A percentile compares a stretch with the other conserved stretches of the same genome.
Evolutionary conservation across 1,140 invertebrate species (phyloP).

Genomic region (Dreissena rostriformis): DNA sequence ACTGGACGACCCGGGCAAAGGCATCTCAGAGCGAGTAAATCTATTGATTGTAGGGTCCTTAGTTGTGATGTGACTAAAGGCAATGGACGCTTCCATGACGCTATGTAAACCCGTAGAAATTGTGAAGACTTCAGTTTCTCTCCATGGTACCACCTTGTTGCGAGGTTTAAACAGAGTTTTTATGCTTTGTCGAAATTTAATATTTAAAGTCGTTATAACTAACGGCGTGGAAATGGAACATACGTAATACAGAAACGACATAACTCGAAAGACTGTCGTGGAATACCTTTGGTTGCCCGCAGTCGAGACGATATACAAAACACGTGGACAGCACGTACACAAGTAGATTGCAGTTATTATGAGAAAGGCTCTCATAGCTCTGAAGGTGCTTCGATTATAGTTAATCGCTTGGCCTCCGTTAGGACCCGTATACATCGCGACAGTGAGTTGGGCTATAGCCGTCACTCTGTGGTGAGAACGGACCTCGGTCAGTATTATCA

Average conservation of each 20-base stretch:
- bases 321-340: constrained; percentile 27
- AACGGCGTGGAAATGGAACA: constrained; percentile 32
- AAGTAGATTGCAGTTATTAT: constrained; percentile 4
- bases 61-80: not conserved
- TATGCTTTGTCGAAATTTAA: constrained; percentile 44
- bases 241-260: constrained; percentile 23
- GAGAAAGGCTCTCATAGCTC: not conserved
- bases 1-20: not conserved
- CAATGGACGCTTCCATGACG: constrained; percentile 41
- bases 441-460: constrained; percentile 34
- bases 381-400: constrained; percentile 34
- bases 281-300: not conserved
- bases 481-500: constrained; percentile 22
- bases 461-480: constrained; percentile 41
- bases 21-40: not conserved
- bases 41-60: not conserved
- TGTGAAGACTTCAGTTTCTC: constrained; percentile 24
- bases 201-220: constrained; percentile 35
- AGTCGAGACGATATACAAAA: constrained; percentile 13
- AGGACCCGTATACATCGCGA: constrained; percentile 46
- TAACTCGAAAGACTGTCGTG: not conserved
- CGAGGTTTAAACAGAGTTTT: not conserved
- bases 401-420: constrained; percentile 2
- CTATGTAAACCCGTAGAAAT: constrained; percentile 48
- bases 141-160: constrained; percentile 18